phyloP scores from a whole-genome alignment of 2,113 vertebrate species.

The Ranitomeya variabilis region DNA sequence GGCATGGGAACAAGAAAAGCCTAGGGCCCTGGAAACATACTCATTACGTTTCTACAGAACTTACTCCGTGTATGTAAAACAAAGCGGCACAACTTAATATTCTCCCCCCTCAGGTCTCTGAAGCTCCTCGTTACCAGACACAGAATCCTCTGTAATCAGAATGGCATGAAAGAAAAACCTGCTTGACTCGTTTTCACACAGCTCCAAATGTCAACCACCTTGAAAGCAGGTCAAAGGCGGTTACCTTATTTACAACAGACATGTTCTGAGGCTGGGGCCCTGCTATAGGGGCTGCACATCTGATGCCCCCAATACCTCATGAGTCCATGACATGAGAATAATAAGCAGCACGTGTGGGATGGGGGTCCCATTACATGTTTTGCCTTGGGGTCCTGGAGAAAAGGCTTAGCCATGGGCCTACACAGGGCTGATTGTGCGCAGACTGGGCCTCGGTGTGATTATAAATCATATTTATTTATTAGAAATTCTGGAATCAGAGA shows the following conservation, averaged over 20 bases:
- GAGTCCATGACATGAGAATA: too few relatives aligned
- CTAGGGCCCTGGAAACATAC: too few relatives aligned
- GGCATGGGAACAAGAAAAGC: too few relatives aligned
- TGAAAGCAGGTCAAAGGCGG: slow-evolving; percentile 16
- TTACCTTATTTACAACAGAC: slow-evolving; percentile 1
- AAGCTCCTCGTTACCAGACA: neutral
- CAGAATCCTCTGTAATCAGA: slow-evolving; percentile 24
- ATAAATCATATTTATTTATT: neutral
- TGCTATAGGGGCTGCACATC: too few relatives aligned
- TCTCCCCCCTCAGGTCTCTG: neutral
- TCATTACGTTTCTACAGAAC: too few relatives aligned
- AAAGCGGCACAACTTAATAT: too few relatives aligned
- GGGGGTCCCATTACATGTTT: too few relatives aligned
- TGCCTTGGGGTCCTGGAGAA: neutral
- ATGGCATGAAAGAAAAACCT: slow-evolving; percentile 18
- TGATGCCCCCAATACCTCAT: too few relatives aligned
- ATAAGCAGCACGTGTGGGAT: too few relatives aligned
- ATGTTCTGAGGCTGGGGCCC: neutral
- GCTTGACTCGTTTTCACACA: slow-evolving; percentile 15
- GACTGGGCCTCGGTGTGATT: neutral
- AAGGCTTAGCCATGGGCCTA: neutral
- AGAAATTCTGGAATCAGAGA: neutral
- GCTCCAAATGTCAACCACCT: slow-evolving; percentile 8
- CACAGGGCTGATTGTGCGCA: neutral
- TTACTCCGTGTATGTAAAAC: too few relatives aligned